Evolutionary conservation across 1,140 invertebrate genomes (phyloP), one percentile per base, ranked within the genome.

Genomic region (Dreissena rostriformis): DNA sequence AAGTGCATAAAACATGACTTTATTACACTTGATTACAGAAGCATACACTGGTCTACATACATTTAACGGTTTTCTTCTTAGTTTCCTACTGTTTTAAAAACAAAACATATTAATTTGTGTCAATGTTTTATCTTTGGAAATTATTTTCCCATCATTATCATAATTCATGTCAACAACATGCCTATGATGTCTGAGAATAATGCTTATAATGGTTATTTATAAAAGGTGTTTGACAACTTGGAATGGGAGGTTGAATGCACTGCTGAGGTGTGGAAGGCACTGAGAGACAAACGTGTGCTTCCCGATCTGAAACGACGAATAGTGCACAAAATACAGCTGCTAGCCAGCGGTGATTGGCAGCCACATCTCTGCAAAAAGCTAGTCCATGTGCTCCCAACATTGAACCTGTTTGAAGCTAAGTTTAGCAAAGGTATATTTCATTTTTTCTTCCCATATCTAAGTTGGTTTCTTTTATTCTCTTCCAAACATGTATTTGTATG

Each of bases 231-330:
- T 88, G 91, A 92, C 51, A 90, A 88, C 76, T 82, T 92, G 55
- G 90, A 89, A 39, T 93, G 92, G 92, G 91, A 93, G 61, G 88
- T 93, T 10, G 91, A 92, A 75, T 93, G 92, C 76, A 93, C 92
- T 17, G 83, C 88, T 51, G 88, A 91, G 49, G 90, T 91, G 14
- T 91, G 89, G 90, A 90, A 88, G 71, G 86, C 86, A 17, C 79
- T 91, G 17, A 71, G 86, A n/a, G 83, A 90, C 55, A 88, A 90
- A 70, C 82, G 88, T 51, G 80, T 92, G 12, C 55, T 84, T 12
- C 57, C 83, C 1, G 77, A 84, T 17, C 52, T 91, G 12, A 92
- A 92, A 76, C 82, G 82, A 22, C 73, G 86, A 15, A 86, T 90
- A 26, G 82, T 92, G 0, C 65, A 82, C 1, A 86, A 88, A 66